Evolutionary conservation across 2,888 invertebrate genomes (phyloP), one percentile per base, ranked within the genome.

Genomic region (Drosophila kambysellisi): DNA sequence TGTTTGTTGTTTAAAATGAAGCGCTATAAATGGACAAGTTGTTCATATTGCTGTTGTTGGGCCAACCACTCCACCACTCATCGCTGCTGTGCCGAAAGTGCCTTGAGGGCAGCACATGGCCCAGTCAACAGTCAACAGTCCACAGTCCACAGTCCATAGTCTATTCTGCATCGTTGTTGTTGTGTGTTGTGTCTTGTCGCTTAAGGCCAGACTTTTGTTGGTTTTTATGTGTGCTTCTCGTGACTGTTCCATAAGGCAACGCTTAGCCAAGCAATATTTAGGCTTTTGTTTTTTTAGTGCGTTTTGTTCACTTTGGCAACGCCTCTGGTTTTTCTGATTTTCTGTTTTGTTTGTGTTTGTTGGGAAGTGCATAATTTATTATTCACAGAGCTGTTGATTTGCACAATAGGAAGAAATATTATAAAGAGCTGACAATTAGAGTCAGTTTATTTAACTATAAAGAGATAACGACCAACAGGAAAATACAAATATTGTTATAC

Each of bases 1-100:
- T 81, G 81, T 79, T 75, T 76, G 74, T 76, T 76, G 79, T 76
- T 76, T 64, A 25, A 79, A 83, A 83, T 80, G 81, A 81, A 83
- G 83, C 81, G 78, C 81, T 72, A 71, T 82, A 79, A 83, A 81
- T 83, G 84, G 74, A 74, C 84, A 81, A 79, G 74, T 80, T 82
- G 76, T 71, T 58, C 51, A 37, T 56, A 33, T n/a, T 53, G 58
- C 35, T 29, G 53, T 48, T 53, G 50, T 64, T 53, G 48, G 32
- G 58, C 48, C 25, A 25, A 46, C 46, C 46, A 25, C 46, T 46
- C 25, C 25, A 25, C 20, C 60, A 41, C 54, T 37, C 46, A 54
- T 48, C 52, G 57, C 46, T 68, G 63, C 39, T 67, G 57, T 56
- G 50, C 56, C 66, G 53, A 43, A 53, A 50, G 35, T 54, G 76